A percentile compares a stretch with the other conserved stretches of the same genome.
Evolutionary conservation across 2,113 vertebrate genomes (phyloP).

Genomic region (Podarcis raffonei): DNA sequence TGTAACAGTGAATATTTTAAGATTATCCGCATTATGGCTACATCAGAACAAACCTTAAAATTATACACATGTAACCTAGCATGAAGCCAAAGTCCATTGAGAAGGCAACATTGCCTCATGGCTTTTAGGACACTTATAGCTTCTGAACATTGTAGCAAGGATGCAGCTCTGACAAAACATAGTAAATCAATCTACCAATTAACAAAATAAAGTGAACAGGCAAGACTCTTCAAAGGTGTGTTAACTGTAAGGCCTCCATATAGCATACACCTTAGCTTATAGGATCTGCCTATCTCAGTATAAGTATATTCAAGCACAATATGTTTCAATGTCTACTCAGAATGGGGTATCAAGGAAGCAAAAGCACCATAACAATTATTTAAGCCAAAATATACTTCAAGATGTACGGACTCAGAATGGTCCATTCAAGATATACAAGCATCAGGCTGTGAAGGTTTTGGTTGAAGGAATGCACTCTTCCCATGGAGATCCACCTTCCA

Average conservation of each 20-base stretch:
- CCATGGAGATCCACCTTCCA: background rate
- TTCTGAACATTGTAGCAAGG: background rate
- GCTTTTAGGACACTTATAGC: background rate
- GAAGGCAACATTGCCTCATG: background rate
- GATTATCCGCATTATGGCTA: background rate
- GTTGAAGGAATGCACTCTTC: background rate
- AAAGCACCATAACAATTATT: background rate
- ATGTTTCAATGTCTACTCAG: background rate
- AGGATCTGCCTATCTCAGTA: background rate
- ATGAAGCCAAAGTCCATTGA: background rate
- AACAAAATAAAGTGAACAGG: background rate
- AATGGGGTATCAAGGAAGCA: background rate
- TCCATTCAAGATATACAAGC: background rate
- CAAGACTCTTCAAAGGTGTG: background rate
- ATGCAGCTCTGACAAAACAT: background rate
- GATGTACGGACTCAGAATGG: background rate
- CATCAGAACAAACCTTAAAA: background rate
- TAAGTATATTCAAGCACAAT: background rate
- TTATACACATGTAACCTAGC: background rate
- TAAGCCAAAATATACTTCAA: background rate
- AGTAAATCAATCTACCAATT: background rate
- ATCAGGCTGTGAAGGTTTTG: background rate
- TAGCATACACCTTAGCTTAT: background rate
- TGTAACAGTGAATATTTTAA: background rate
- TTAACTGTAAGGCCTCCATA: background rate